Evolutionary conservation across 2,113 vertebrate species (phyloP).

Genomic region (Siphamia tubifer): DNA sequence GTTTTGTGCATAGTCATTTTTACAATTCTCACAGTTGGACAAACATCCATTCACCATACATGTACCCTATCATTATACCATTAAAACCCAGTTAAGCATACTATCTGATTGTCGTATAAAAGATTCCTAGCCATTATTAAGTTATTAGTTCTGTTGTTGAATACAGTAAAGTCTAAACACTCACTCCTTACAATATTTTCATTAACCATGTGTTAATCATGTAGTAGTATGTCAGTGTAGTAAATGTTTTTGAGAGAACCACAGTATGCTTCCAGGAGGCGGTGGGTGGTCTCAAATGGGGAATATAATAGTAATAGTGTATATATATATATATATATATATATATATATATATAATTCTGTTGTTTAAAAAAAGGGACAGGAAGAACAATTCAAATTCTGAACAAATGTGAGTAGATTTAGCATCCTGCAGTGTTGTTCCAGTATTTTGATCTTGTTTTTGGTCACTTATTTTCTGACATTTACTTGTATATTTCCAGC

Average conservation of each 20-base stretch:
- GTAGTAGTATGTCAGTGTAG: not conserved
- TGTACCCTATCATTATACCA: not conserved
- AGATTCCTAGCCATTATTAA: too few species aligned
- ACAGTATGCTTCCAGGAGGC: not conserved
- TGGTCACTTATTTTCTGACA: too few species aligned
- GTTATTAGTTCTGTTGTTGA: too few species aligned
- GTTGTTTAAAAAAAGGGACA: not conserved
- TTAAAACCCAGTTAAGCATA: not conserved
- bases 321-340: too few species aligned
- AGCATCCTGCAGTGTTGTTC: too few species aligned
- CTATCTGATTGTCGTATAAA: not conserved
- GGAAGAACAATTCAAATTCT: not conserved
- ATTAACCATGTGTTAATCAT: too few species aligned
- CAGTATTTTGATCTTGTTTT: too few species aligned
- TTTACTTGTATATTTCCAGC: not conserved
- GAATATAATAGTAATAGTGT: not conserved
- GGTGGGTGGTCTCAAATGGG: not conserved
- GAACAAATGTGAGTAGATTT: not conserved
- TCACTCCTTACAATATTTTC: too few species aligned
- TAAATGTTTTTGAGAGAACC: not conserved
- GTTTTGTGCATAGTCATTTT: too few species aligned
- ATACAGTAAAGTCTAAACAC: too few species aligned
- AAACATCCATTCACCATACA: not conserved
- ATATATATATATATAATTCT: too few species aligned
- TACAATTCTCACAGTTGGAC: not conserved